Conservation (phyloP, 1,140 invertebrate species). For the Harpegnathos saltator region DNA sequence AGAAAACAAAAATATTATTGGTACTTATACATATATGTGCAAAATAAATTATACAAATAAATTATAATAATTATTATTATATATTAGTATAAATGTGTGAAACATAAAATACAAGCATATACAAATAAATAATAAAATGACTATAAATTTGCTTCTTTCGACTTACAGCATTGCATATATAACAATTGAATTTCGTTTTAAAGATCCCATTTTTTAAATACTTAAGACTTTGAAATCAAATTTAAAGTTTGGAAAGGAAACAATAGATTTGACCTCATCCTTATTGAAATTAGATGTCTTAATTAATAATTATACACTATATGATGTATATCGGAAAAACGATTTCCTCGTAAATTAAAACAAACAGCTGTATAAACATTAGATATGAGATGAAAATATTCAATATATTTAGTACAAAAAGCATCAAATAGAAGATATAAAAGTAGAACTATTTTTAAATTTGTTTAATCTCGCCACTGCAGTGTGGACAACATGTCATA, state of each 20-base stretch:
- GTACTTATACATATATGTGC: no score
- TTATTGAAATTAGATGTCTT: no score
- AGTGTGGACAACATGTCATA: slow-evolving; percentile 84
- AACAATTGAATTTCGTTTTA: neutral
- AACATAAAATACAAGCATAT: slow-evolving; percentile 11
- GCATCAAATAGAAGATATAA: slow-evolving; percentile 9
- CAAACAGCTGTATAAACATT: neutral
- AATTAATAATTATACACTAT: slow-evolving; percentile 9
- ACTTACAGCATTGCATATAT: neutral
- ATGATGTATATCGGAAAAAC: neutral
- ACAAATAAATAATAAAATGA: neutral
- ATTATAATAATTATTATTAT: no score
- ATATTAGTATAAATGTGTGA: no score
- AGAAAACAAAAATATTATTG: no score
- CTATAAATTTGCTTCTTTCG: neutral
- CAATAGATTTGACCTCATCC: no score
- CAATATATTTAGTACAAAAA: slow-evolving; percentile 22
- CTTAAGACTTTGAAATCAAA: no score
- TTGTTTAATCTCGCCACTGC: slow-evolving; percentile 85
- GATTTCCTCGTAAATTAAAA: neutral
- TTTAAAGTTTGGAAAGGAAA: no score
- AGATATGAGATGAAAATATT: slow-evolving; percentile 39
- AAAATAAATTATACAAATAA: slow-evolving; percentile 28
- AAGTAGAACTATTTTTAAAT: slow-evolving; percentile 73
- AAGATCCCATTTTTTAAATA: no score